Conservation (phyloP, 2,888 invertebrate genomes). For the Diarsia dahlii region DNA sequence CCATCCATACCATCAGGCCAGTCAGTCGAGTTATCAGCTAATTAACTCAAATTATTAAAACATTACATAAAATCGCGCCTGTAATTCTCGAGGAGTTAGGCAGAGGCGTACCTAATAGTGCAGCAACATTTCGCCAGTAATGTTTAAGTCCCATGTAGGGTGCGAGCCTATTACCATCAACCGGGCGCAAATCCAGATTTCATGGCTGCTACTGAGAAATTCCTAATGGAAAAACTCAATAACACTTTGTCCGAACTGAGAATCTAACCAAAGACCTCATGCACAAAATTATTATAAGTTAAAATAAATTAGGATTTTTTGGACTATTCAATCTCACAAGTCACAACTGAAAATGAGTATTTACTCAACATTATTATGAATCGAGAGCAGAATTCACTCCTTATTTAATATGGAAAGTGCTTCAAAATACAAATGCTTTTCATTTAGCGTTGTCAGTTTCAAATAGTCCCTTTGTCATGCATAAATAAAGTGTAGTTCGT, state of each 20-base stretch:
- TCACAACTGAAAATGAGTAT: neutral
- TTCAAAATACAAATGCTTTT: constrained; percentile 22
- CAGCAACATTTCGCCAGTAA: too few species aligned
- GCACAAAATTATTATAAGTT: neutral
- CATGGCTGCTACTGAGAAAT: too few species aligned
- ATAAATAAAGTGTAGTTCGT: constrained; percentile 28
- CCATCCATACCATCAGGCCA: neutral
- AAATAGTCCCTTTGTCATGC: constrained; percentile 38
- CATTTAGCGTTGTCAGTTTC: constrained; percentile 8
- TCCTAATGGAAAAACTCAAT: too few species aligned
- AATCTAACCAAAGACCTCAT: too few species aligned
- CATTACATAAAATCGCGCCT: too few species aligned
- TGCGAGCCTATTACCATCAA: too few species aligned
- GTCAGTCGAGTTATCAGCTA: neutral
- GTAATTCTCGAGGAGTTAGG: too few species aligned
- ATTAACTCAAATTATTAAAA: neutral
- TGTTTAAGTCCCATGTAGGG: too few species aligned
- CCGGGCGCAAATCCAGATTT: too few species aligned
- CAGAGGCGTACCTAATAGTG: too few species aligned
- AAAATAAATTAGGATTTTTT: neutral
- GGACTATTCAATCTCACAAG: neutral
- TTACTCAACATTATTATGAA: neutral
- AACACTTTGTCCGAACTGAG: too few species aligned
- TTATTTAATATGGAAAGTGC: constrained; percentile 13
- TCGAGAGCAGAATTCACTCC: neutral